A percentile compares a stretch with the other conserved stretches of the same genome.
Conservation (phyloP, 2,797 vertebrate genomes). For the Cossypha polioptera region DNA sequence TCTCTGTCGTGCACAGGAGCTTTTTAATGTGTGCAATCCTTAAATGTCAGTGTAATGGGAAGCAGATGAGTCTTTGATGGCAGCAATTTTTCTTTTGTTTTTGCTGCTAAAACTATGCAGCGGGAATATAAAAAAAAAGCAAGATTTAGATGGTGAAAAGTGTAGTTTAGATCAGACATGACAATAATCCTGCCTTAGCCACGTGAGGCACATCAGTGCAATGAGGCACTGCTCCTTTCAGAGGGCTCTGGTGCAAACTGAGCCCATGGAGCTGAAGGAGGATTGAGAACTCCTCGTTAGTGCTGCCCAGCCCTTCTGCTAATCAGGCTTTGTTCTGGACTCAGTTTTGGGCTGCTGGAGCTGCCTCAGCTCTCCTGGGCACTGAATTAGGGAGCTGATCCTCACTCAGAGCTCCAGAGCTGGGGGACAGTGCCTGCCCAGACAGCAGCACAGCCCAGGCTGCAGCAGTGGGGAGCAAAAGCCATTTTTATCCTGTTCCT, state of each 20-base stretch:
- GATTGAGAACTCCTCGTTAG: neutral
- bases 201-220: neutral
- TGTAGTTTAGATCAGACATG: neutral
- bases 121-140: neutral
- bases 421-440: neutral
- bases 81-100: neutral
- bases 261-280: neutral
- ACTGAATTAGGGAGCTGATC: neutral
- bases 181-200: neutral
- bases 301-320: neutral
- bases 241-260: neutral
- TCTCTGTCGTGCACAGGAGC: neutral
- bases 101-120: conserved; percentile 15
- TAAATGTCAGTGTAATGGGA: neutral
- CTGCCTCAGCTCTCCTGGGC: neutral
- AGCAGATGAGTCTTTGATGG: conserved; percentile 12
- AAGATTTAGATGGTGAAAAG: neutral
- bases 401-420: neutral
- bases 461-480: neutral
- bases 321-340: neutral
- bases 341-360: neutral
- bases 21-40: conserved; percentile 1
- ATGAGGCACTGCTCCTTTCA: neutral
- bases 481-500: neutral
- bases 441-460: neutral